Conservation (phyloP, 2,113 vertebrate species). For the Aphelocoma coerulescens region DNA sequence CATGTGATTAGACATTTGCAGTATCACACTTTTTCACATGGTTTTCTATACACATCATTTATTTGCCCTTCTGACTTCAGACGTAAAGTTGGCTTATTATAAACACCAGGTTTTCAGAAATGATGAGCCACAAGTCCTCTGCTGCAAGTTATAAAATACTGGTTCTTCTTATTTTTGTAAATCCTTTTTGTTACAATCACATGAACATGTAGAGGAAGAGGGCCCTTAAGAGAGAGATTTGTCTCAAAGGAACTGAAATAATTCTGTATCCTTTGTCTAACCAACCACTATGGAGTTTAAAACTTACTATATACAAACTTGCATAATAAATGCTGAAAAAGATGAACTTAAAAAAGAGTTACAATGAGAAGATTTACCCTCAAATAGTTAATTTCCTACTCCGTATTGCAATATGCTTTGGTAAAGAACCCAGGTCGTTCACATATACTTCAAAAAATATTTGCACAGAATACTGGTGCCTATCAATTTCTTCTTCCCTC, state of each 20-base stretch:
- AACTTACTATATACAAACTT: background rate
- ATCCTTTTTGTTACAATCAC: background rate
- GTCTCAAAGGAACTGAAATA: background rate
- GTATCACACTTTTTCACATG: background rate
- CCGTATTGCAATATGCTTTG: accelerated
- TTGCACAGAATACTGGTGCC: background rate
- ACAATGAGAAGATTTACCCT: background rate
- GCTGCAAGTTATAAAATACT: background rate
- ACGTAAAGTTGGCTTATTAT: background rate
- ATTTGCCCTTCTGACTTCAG: slow-evolving; percentile 9
- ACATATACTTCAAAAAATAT: background rate
- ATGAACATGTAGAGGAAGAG: background rate
- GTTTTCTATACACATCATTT: background rate
- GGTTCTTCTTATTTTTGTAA: background rate
- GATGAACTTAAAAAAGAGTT: background rate
- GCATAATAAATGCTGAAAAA: background rate
- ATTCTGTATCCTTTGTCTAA: background rate
- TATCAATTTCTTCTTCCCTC: background rate
- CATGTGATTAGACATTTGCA: background rate
- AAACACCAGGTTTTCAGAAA: background rate
- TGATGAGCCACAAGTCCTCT: background rate
- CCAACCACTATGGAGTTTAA: background rate
- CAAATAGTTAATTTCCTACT: background rate
- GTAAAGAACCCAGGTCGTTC: background rate
- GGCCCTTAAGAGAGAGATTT: background rate